A percentile compares a stretch with the other conserved stretches of the same genome.
These are phyloP conservation scores for Moxostoma hubbsi DNA, from an alignment of 2,797 vertebrate genomes.

Conservation along the genomic window DNA sequence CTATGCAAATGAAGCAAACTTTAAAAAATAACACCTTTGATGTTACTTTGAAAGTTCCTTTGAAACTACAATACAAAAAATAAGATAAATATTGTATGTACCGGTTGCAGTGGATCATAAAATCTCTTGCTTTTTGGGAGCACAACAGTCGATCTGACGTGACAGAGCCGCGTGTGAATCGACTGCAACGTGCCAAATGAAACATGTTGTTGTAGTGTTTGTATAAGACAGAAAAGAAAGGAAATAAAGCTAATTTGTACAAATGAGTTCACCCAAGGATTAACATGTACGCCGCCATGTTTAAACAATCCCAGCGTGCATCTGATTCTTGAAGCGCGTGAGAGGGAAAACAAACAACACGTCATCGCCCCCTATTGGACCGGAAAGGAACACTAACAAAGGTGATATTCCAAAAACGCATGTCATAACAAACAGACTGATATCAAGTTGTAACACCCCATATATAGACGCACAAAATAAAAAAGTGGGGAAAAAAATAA, in stretches of 20 bases:
- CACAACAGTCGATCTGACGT: constrained; percentile 35
- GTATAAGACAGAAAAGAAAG: constrained; percentile 44
- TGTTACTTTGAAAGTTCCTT: not conserved
- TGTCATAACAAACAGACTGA: no score
- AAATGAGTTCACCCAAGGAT: constrained; percentile 13
- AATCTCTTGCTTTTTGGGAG: constrained; percentile 31
- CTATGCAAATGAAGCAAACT: not conserved
- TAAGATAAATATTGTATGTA: constrained; percentile 18
- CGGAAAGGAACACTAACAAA: no score
- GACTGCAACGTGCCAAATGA: constrained; percentile 59
- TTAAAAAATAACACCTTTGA: not conserved
- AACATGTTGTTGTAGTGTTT: constrained; percentile 70
- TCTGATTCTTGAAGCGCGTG: not conserved
- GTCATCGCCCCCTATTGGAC: not conserved
- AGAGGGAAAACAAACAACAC: not conserved
- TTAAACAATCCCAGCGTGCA: constrained; percentile 61
- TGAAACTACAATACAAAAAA: not conserved
- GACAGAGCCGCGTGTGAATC: constrained; percentile 30
- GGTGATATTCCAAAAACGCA: no score
- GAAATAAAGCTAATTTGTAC: not conserved
- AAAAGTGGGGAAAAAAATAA: no score
- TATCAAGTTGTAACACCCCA: no score
- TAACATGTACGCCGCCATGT: constrained; percentile 73
- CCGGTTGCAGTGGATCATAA: constrained; percentile 47
- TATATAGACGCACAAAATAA: no score